Evolutionary conservation across 23 tunicate species (phyloP), one percentile per base, ranked within the genome.

Genomic region (Diplosoma virens): DNA sequence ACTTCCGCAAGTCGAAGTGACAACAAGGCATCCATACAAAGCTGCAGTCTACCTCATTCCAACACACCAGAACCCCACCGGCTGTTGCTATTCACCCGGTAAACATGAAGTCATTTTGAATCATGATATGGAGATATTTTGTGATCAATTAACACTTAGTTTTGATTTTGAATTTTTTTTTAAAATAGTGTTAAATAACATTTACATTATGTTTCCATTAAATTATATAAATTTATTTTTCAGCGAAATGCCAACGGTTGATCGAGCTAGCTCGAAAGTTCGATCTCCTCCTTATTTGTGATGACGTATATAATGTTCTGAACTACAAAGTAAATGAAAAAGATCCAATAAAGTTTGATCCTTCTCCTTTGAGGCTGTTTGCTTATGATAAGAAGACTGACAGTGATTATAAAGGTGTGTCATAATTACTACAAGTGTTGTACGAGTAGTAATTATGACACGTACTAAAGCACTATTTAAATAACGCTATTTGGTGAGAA

Each of bases 21-120:
- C 78, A 23, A 61, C 37, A 34, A 47, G 76, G 45, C 23, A 66
- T 11, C 96, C 96, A 1, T 89, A 68, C 32, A 61, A 66, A 16
- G 96, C 96, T 20, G 83, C 83, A 6, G 75, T 83, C 20, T 89
- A 89, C 30, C 68, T 89, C 54, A 82, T 89, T 27, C 81, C 96
- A 1, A 73, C 78, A 16, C 78, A 76, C 52, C 96, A 89, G 32
- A 89, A 89, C 55, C 96, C 96, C 23, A 89, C 96, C 25, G 85
- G 86, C 25, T 29, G 32, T 27, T 45, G 76, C 53, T 80, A 80
- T 45, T 87, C 94, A 5, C 58, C 82, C 25, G 94, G 94, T 87
- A 70, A 27, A 11, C 24, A 56, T 56, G n/a, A n/a, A n/a, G n/a
- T n/a, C n/a, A n/a, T n/a, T n/a, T n/a, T n/a, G n/a, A n/a, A n/a